Percentiles rank a stretch among this genome's conserved stretches.
Evolutionary conservation across 2,797 vertebrate species (phyloP).

Genomic region (Novumbra hubbsi): DNA sequence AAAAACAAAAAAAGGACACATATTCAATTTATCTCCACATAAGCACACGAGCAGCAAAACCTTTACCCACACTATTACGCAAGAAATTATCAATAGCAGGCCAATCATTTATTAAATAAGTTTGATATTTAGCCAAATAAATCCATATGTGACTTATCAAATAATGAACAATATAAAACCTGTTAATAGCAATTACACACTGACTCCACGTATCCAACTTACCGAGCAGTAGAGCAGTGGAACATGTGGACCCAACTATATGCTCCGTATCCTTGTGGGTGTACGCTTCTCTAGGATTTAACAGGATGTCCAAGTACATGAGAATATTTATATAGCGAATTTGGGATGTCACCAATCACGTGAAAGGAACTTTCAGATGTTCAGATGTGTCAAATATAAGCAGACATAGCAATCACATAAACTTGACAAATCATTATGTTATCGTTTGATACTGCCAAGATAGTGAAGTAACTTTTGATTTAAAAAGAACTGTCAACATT

Average conservation of each 20-base stretch:
- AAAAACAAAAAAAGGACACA: not conserved
- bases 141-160: not conserved
- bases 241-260: constrained; percentile 3
- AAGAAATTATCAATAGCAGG: not conserved
- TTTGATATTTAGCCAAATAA: not conserved
- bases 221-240: constrained; percentile 14
- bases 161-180: not conserved
- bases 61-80: not conserved
- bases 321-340: constrained; percentile 60
- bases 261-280: constrained; percentile 2
- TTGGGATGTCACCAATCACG: constrained; percentile 47
- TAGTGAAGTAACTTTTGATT: not conserved
- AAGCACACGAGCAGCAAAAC: not conserved
- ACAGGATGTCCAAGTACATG: constrained; percentile 18
- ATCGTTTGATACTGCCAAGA: not conserved
- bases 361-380: constrained; percentile 33
- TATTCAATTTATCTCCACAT: constrained; percentile 4
- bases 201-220: constrained; percentile 10
- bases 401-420: not conserved
- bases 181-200: not conserved
- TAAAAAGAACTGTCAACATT: not conserved
- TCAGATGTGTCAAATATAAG: constrained; percentile 1
- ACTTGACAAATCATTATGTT: not conserved
- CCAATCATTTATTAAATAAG: not conserved
- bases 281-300: constrained; percentile 41